phyloP scores from a whole-genome alignment of 1,140 invertebrate genomes.

The Diorhabda sublineata region DNA sequence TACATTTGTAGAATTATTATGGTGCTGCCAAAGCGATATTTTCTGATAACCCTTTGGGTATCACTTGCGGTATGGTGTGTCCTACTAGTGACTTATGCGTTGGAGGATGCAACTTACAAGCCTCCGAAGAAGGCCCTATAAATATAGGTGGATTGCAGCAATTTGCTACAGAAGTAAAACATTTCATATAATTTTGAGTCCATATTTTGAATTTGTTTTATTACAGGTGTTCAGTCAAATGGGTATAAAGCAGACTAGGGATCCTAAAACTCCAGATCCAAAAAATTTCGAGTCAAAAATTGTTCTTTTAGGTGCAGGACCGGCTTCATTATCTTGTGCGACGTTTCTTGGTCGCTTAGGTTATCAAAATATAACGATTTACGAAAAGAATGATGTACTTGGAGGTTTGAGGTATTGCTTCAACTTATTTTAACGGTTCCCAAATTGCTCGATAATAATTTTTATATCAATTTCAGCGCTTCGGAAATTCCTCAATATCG shows the following conservation, averaged over 20 bases:
- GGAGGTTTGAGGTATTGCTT: constrained; percentile 79
- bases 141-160: constrained; percentile 98
- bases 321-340: constrained; percentile 94
- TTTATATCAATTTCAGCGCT: constrained; percentile 59
- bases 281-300: constrained; percentile 71
- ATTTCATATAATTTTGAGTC: constrained; percentile 4
- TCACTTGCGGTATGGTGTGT: constrained; percentile 99
- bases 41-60: constrained; percentile 93
- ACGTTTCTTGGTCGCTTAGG: constrained; percentile 91
- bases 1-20: constrained; percentile 82
- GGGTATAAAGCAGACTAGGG: constrained; percentile 80
- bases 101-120: constrained; percentile 93
- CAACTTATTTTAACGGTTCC: not conserved
- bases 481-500: constrained; percentile 97
- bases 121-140: constrained; percentile 93
- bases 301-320: constrained; percentile 89
- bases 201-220: constrained; percentile 13
- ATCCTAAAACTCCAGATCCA: constrained; percentile 60
- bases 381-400: constrained; percentile 81
- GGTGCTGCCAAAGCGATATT: constrained; percentile 95
- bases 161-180: constrained; percentile 86
- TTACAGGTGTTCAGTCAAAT: constrained; percentile 86
- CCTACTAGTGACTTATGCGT: constrained; percentile 98
- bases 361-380: constrained; percentile 88
- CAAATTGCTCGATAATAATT: not conserved